Conservation (phyloP, 2,797 vertebrate genomes). For the Anableps anableps region DNA sequence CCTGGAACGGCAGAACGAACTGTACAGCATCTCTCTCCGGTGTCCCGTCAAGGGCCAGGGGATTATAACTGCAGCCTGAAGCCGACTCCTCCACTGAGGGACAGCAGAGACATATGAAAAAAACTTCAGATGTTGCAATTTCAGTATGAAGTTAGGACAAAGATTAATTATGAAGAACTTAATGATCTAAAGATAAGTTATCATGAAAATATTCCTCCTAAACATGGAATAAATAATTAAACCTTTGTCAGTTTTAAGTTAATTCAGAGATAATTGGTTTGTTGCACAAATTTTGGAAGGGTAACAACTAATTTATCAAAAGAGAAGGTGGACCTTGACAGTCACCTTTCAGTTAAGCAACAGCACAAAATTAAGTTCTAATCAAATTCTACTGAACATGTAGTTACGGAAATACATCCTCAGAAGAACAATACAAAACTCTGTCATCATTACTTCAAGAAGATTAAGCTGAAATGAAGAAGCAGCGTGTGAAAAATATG, state of each 20-base stretch:
- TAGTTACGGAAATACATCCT: not conserved
- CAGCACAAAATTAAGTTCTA: not conserved
- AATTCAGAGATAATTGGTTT: not conserved
- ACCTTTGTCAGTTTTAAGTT: not conserved
- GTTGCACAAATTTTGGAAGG: too few species aligned
- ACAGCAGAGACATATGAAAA: not conserved
- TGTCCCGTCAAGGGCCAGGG: slow-evolving; percentile 39
- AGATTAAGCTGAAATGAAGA: not conserved
- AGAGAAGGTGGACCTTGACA: not conserved
- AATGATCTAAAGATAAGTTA: not conserved
- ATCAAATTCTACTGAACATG: not conserved
- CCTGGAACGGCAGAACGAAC: slow-evolving; percentile 65
- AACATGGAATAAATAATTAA: not conserved
- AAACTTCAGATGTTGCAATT: not conserved
- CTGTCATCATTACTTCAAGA: not conserved
- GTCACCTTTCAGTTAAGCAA: not conserved
- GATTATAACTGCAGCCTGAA: slow-evolving; percentile 54
- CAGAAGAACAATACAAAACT: not conserved
- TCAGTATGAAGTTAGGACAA: not conserved
- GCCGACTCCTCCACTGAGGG: slow-evolving; percentile 65
- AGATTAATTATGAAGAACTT: not conserved
- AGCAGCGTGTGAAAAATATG: not conserved
- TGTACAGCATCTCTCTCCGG: slow-evolving; percentile 36
- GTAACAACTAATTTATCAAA: not conserved
- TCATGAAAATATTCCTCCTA: not conserved